Percentiles rank a stretch among this genome's conserved stretches.
phyloP scores from a whole-genome alignment of 2,113 vertebrate species.

The Nansenia antarctica region DNA sequence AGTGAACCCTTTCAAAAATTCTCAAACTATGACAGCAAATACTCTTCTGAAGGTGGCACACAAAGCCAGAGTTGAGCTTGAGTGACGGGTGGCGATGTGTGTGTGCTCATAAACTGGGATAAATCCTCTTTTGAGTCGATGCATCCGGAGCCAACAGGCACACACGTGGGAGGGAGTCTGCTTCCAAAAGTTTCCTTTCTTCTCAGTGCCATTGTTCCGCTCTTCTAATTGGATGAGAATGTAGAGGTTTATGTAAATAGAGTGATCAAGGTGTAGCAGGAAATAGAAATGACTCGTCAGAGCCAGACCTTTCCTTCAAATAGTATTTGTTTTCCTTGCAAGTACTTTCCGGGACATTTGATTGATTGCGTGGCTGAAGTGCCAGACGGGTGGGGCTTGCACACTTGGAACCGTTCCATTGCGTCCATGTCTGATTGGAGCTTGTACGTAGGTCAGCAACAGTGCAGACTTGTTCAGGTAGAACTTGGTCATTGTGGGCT shows the following conservation, averaged over 20 bases:
- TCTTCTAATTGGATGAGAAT: conserved; percentile 42
- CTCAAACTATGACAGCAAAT: background rate
- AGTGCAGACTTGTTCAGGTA: no score
- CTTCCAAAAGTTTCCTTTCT: conserved; percentile 40
- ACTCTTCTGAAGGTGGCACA: background rate
- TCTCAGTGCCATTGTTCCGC: conserved; percentile 26
- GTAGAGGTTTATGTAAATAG: conserved; percentile 39
- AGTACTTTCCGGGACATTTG: no score
- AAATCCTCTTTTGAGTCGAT: conserved; percentile 21
- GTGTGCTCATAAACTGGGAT: conserved; percentile 1
- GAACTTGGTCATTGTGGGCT: no score
- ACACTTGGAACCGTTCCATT: background rate
- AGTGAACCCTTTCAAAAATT: conserved; percentile 3
- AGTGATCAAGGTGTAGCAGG: conserved; percentile 30
- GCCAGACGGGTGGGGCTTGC: no score
- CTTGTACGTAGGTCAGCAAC: no score
- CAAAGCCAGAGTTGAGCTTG: conserved; percentile 15
- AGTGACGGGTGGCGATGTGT: background rate
- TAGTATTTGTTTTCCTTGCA: no score
- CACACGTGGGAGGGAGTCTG: conserved; percentile 25
- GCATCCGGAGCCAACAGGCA: conserved; percentile 4
- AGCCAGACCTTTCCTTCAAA: no score
- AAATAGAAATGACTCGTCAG: background rate
- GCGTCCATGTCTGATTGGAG: no score
- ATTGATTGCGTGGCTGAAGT: no score